Evolutionary conservation across 2,888 invertebrate species (phyloP).

Genomic region (Drosophila melanocephala): DNA sequence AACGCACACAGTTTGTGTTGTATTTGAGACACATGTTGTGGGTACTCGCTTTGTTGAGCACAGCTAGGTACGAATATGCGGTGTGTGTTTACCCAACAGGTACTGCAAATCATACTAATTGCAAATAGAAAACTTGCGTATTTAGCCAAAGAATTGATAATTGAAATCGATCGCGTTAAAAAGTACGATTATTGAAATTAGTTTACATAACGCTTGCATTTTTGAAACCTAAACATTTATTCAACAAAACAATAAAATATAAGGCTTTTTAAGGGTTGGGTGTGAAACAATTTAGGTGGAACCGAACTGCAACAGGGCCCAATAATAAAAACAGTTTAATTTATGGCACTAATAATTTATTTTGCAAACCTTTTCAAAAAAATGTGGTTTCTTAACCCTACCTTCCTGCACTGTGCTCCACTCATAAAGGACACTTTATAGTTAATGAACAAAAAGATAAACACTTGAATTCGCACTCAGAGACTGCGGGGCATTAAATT

Average conservation of each 20-base stretch:
- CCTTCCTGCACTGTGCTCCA: not conserved
- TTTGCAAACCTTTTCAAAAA: not conserved
- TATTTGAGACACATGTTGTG: conserved; percentile 56
- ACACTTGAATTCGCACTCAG: not conserved
- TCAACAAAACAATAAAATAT: not conserved
- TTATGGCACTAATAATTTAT: not conserved
- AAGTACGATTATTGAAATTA: not conserved
- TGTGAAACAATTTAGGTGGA: too few species aligned
- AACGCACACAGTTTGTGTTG: conserved; percentile 28
- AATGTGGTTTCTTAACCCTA: not conserved
- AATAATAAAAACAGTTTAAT: not conserved
- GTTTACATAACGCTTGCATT: not conserved
- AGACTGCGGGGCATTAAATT: conserved; percentile 33
- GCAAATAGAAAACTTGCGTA: not conserved
- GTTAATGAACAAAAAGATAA: not conserved
- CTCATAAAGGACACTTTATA: not conserved
- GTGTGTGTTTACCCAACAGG: not conserved
- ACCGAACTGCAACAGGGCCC: not conserved
- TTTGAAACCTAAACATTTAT: not conserved
- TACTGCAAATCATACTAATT: not conserved
- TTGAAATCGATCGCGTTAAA: not conserved
- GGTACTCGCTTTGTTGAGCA: conserved; percentile 30
- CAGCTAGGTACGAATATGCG: not conserved
- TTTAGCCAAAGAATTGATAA: not conserved
- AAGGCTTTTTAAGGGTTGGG: not conserved